Evolutionary conservation across 2,797 vertebrate species (phyloP), one percentile per base, ranked within the genome.

Genomic region (Perodicticus potto): DNA sequence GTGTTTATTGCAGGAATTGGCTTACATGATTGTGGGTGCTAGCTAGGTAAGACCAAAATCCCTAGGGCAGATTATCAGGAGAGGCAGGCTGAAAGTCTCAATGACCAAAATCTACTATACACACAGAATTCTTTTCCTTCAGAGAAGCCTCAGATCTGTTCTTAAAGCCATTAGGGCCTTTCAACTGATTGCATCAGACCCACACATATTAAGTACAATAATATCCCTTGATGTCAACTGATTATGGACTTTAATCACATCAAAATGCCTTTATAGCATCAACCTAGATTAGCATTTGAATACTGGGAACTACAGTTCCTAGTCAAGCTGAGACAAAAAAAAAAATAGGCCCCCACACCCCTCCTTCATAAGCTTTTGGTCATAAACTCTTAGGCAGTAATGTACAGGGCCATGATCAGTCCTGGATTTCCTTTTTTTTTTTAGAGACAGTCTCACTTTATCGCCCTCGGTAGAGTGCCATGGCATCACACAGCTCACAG

Each of bases 191-290:
- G 55, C 43, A 37, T 65, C 14, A 91, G 73, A 7, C 25, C 27
- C 49, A 89, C 1, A 34, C 12, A 77, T 20, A 93, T 94, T 81
- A 86, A 40, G 16, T 82, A 63, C 6, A 4, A 89, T 82, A 93
- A 88, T 93, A 32, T 77, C 63, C 81, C 32, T 96, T 88, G 77
- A 88, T 57, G 16, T 72, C 53, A n/a, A 91, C 22, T 89, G 57
- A 67, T 59, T 92, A 63, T 67, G 10, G 32, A 78, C n/a, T 67
- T 94, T 6, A 84, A 57, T 88, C 57, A 14, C 22, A 82, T 34
- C 74, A 70, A 85, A 65, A n/a, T 13, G 77, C 49, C 29, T 93
- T 61, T 29, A 53, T 55, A 77, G n/a, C 29, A 53, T 40, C 13
- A 78, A 73, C 40, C 69, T 76, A 55, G 34, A 22, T 84, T 49